These are phyloP conservation scores for Denticeps clupeoides DNA, from an alignment of 2,797 vertebrate species.

Conservation along the genomic window DNA sequence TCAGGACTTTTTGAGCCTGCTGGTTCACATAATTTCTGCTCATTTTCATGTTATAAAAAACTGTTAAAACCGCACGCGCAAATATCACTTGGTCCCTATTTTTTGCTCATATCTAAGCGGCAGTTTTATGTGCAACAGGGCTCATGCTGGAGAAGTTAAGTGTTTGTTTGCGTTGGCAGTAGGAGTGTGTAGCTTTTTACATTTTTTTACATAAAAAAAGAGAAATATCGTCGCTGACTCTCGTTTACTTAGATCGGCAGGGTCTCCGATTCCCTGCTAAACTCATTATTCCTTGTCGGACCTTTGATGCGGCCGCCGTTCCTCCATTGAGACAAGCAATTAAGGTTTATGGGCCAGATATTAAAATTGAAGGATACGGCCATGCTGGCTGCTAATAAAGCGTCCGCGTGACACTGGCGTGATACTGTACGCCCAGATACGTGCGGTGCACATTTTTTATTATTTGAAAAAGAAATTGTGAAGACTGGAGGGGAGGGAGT, in stretches of 20 bases:
- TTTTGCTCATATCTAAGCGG: constrained; percentile 18
- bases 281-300: constrained; percentile 39
- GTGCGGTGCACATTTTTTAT: too few species aligned
- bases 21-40: constrained; percentile 43
- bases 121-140: background rate
- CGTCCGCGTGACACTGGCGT: too few species aligned
- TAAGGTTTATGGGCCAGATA: constrained; percentile 28
- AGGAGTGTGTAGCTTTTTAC: too few species aligned
- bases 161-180: background rate
- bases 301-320: constrained; percentile 52
- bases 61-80: constrained; percentile 30
- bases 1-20: constrained; percentile 46
- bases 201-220: background rate
- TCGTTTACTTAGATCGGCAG: too few species aligned
- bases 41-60: constrained; percentile 31
- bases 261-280: constrained; percentile 34
- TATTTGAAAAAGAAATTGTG: too few species aligned
- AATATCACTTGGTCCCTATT: constrained; percentile 27
- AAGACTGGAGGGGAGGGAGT: too few species aligned
- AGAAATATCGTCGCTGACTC: background rate
- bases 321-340: constrained; percentile 52
- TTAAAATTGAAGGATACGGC: background rate
- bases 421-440: too few species aligned
- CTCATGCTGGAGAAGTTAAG: background rate
- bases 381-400: too few species aligned